Evolutionary conservation across 1,140 invertebrate genomes (phyloP).

Genomic region (Penaeus japonicus): DNA sequence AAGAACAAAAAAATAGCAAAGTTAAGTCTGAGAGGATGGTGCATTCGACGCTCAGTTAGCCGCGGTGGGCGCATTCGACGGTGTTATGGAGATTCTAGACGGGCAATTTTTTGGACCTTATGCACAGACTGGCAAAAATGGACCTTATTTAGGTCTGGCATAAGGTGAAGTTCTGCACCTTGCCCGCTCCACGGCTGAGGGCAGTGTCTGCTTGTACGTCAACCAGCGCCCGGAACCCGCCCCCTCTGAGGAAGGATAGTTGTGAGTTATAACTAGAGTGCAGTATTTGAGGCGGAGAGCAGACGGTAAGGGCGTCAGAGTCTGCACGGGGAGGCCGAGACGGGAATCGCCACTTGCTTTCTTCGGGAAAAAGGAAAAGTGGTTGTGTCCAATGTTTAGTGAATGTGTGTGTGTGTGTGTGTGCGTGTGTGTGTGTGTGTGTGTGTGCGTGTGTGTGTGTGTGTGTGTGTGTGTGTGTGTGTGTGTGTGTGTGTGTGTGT

Average conservation of each 20-base stretch:
- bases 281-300: background rate
- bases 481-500: too few species aligned
- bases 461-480: too few species aligned
- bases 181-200: slow-evolving; percentile 47
- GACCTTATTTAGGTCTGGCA: slow-evolving; percentile 55
- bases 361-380: too few species aligned
- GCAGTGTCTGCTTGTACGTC: slow-evolving; percentile 51
- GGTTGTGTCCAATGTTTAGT: too few species aligned
- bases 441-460: too few species aligned
- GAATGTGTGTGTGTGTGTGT: too few species aligned
- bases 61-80: slow-evolving; percentile 29
- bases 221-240: slow-evolving; percentile 47
- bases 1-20: background rate
- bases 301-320: background rate
- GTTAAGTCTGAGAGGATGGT: slow-evolving; percentile 20
- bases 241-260: slow-evolving; percentile 50
- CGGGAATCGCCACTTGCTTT: background rate
- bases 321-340: background rate
- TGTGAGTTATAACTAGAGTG: slow-evolving; percentile 31
- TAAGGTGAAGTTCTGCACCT: slow-evolving; percentile 51
- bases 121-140: slow-evolving; percentile 42
- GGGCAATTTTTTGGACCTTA: background rate
- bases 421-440: too few species aligned
- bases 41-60: slow-evolving; percentile 39
- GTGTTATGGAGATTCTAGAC: slow-evolving; percentile 35